These are phyloP conservation scores for Phycodurus eques DNA, from an alignment of 2,113 vertebrate species.

Conservation along the genomic window DNA sequence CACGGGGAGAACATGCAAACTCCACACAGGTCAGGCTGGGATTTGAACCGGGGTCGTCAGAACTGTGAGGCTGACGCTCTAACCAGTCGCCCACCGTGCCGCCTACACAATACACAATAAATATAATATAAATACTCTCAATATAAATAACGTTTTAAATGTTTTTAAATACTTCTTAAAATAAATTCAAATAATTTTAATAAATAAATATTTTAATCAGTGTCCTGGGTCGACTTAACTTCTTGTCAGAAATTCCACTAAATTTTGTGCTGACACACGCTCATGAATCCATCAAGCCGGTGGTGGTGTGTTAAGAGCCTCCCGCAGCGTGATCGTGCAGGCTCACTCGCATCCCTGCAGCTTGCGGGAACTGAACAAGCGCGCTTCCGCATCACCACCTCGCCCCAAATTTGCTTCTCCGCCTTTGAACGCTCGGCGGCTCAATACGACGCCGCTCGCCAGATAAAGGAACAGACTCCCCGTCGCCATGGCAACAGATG, in stretches of 20 bases:
- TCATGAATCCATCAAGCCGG: background rate
- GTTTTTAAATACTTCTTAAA: too few relatives aligned
- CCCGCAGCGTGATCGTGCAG: background rate
- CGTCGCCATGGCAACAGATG: constrained; percentile 74
- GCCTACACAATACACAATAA: too few relatives aligned
- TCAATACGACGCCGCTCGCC: constrained; percentile 50
- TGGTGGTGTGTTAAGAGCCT: background rate
- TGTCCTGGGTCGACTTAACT: background rate
- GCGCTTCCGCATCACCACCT: background rate
- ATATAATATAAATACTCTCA: too few relatives aligned
- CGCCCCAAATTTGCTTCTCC: constrained; percentile 35
- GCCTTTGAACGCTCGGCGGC: constrained; percentile 24
- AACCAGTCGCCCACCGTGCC: too few relatives aligned
- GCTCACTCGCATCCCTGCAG: background rate
- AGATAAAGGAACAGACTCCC: constrained; percentile 67
- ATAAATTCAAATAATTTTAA: too few relatives aligned
- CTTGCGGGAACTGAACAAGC: background rate
- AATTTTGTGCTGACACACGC: background rate
- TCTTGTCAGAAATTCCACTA: background rate
- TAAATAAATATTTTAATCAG: too few relatives aligned
- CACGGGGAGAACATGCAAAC: too few relatives aligned
- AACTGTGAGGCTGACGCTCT: too few relatives aligned
- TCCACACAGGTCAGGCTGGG: too few relatives aligned
- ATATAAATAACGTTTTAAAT: too few relatives aligned
- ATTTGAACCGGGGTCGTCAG: too few relatives aligned